phyloP scores from a whole-genome alignment of 2,113 vertebrate genomes.

The Microtus ochrogaster region DNA sequence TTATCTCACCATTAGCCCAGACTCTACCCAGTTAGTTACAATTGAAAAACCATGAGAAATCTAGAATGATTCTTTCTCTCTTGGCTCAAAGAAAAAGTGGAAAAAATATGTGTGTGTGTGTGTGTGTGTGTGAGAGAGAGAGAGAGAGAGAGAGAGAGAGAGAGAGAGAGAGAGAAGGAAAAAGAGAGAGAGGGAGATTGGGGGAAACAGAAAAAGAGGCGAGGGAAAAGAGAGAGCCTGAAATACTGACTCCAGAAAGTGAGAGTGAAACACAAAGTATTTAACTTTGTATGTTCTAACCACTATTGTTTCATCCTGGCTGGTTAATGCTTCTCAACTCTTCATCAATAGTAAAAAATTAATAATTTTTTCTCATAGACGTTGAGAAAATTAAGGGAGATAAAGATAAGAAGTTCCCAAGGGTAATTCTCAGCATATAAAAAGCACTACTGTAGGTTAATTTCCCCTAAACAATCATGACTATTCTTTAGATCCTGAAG shows the following conservation, averaged over 20 bases:
- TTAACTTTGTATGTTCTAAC: not conserved
- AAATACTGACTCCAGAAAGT: not conserved
- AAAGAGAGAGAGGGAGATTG: no score
- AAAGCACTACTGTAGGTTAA: not conserved
- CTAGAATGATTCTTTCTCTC: conserved; percentile 12
- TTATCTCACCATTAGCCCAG: not conserved
- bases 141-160: not conserved
- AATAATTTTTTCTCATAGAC: not conserved
- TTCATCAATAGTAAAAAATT: not conserved
- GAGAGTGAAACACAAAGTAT: not conserved
- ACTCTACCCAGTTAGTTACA: not conserved
- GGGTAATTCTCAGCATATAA: not conserved
- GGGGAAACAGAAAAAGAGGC: not conserved
- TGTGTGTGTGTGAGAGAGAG: not conserved
- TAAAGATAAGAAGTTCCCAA: not conserved
- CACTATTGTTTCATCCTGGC: not conserved
- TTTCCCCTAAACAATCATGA: not conserved
- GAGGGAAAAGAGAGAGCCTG: not conserved
- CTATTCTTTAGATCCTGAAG: not conserved
- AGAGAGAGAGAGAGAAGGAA: fast-evolving
- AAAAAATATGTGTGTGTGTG: not conserved
- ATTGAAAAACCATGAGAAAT: not conserved
- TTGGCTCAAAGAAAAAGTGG: not conserved
- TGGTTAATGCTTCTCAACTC: not conserved
- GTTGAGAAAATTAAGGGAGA: not conserved